Evolutionary conservation across 2,113 vertebrate species (phyloP).

Genomic region (Podocnemis expansa): DNA sequence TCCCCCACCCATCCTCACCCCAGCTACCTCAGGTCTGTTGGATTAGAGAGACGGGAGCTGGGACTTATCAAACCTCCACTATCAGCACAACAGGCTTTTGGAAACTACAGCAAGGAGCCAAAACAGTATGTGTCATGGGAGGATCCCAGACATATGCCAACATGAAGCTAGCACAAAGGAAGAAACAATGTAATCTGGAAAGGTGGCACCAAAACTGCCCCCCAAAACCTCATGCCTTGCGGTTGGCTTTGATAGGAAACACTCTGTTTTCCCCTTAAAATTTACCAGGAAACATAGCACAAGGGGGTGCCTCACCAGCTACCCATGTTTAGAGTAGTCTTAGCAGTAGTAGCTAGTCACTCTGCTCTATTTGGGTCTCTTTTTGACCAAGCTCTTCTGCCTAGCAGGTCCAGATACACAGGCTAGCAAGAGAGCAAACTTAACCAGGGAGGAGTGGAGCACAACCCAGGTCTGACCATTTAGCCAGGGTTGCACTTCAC

Average conservation of each 20-base stretch:
- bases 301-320: neutral
- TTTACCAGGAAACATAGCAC: neutral
- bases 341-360: neutral
- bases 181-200: neutral
- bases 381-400: neutral
- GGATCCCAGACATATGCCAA: neutral
- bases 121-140: neutral
- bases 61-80: neutral
- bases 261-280: too few relatives aligned
- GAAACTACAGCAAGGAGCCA: neutral
- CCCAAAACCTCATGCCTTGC: neutral
- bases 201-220: neutral
- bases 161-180: neutral
- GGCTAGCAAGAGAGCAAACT: neutral
- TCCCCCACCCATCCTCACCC: rapidly evolving
- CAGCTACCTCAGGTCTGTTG: neutral
- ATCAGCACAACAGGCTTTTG: neutral
- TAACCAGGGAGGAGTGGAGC: too few relatives aligned
- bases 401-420: neutral
- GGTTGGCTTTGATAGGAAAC: neutral
- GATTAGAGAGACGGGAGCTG: neutral
- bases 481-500: too few relatives aligned
- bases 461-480: neutral
- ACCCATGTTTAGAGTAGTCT: neutral
- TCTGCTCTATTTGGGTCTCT: neutral